These are phyloP conservation scores for Amorpha juglandis DNA, from an alignment of 2,888 invertebrate species.

Conservation along the genomic window DNA sequence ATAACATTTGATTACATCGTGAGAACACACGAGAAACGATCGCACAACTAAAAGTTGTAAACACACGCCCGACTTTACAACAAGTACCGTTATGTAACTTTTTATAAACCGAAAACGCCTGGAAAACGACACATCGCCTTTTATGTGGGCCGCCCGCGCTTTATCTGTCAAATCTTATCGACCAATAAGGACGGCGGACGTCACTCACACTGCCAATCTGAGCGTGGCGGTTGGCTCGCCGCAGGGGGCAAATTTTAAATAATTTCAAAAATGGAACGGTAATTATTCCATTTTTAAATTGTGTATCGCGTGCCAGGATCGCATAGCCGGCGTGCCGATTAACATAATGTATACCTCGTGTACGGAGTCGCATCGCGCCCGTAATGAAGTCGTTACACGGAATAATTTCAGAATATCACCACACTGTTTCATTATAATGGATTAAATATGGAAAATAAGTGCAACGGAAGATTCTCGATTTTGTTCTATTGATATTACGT, in stretches of 20 bases:
- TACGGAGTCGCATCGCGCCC: slow-evolving; percentile 44
- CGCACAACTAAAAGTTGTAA: slow-evolving; percentile 2
- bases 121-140: slow-evolving; percentile 74
- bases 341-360: slow-evolving; percentile 55
- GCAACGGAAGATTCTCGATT: background rate
- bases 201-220: slow-evolving; percentile 82
- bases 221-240: slow-evolving; percentile 67
- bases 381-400: slow-evolving; percentile 68
- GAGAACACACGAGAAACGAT: background rate
- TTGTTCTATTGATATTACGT: background rate
- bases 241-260: slow-evolving; percentile 77
- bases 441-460: slow-evolving; percentile 28
- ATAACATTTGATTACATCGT: background rate
- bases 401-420: slow-evolving; percentile 43
- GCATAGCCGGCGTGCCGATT: slow-evolving; percentile 65
- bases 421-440: slow-evolving; percentile 35
- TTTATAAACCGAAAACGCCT: slow-evolving; percentile 71
- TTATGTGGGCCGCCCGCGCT: slow-evolving; percentile 72
- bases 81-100: slow-evolving; percentile 69
- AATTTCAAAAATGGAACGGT: slow-evolving; percentile 39
- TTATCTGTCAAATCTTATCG: slow-evolving; percentile 83
- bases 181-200: slow-evolving; percentile 82
- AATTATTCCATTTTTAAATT: slow-evolving; percentile 66
- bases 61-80: background rate
- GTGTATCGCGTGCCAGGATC: slow-evolving; percentile 74